Base-by-base conservation (phyloP, 2,888 invertebrate genomes). In the Tortrix viridana region DNA sequence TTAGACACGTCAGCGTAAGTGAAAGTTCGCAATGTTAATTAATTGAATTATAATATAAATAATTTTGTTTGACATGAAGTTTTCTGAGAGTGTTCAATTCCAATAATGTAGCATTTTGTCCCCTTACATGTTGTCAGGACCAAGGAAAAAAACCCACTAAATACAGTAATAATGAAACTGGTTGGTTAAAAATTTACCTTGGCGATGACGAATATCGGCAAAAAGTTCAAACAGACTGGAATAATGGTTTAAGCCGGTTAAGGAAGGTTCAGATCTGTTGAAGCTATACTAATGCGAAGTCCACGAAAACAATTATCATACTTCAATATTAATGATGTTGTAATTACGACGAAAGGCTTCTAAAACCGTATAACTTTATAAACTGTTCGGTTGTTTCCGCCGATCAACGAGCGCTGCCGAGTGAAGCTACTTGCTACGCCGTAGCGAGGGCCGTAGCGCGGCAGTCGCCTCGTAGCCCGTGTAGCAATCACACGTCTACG, bases 391-490 rank as follows among this genome's bases (percentile, higher is more conserved):
- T 56, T 66, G 70, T 77, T 80, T 85, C 77, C 89, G 88, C 68
- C 76, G 69, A 69, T 74, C 63, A 66, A 76, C 87, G 86, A 85
- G 71, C 67, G 60, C 65, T 53, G 65, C 77, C 81, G 85, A 81
- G 71, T 70, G 73, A 74, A 75, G 80, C 74, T 81, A 81, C 85
- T 82, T 79, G 73, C 78, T 64, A 58, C 59, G 67, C 66, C 65
- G 74, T 69, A 80, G 70, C 71, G 70, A 72, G 74, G 74, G 73
- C 77, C 83, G 87, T 86, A 88, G 86, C 84, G 70, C 79, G 82
- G 82, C 82, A 90, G 91, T 90, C 81, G 84, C 79, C 78, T 77
- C 85, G 88, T 83, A 82, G 82, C 79, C 62, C 65, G 73, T 84
- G 87, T 85, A 85, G 81, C 74, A 65, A 58, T 59, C 64, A 59